Evolutionary conservation across 2,888 invertebrate genomes (phyloP).

Genomic region (Ariolimax columbianus): DNA sequence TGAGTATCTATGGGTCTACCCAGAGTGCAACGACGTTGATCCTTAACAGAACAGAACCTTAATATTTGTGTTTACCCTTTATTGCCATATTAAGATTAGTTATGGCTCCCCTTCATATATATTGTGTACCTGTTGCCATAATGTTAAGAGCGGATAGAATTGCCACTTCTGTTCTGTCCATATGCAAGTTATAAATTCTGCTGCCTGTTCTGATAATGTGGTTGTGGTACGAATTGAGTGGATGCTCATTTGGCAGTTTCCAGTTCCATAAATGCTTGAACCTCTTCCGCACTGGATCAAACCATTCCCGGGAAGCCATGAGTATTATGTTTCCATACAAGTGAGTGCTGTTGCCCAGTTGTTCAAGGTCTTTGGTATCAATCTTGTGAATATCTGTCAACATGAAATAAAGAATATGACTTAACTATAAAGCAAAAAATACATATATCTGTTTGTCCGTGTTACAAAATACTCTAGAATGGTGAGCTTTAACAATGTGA

Average conservation of each 20-base stretch:
- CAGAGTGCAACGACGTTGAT: no score
- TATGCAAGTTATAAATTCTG: constrained; percentile 33
- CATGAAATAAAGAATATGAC: no score
- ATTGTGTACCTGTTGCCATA: constrained; percentile 24
- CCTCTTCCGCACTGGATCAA: constrained; percentile 30
- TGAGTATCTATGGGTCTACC: no score
- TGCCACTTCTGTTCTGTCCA: constrained; percentile 35
- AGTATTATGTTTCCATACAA: constrained; percentile 36
- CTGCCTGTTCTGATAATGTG: constrained; percentile 23
- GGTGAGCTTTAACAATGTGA: no score
- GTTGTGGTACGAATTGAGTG: constrained; percentile 16
- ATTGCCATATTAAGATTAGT: no score
- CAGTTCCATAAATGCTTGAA: constrained; percentile 44
- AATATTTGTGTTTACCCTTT: no score
- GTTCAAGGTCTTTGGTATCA: constrained; percentile 15
- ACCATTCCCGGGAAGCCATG: constrained; percentile 45
- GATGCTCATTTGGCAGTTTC: constrained; percentile 35
- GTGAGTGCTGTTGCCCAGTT: constrained; percentile 21
- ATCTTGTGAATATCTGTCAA: constrained; percentile 19
- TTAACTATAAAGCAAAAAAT: no score
- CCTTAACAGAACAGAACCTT: no score
- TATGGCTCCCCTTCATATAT: no score
- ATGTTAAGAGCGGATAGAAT: constrained; percentile 36
- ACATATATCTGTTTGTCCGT: no score
- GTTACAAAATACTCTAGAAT: no score